Evolutionary conservation across 2,113 vertebrate species (phyloP).

Genomic region (Malaclemys terrapin): DNA sequence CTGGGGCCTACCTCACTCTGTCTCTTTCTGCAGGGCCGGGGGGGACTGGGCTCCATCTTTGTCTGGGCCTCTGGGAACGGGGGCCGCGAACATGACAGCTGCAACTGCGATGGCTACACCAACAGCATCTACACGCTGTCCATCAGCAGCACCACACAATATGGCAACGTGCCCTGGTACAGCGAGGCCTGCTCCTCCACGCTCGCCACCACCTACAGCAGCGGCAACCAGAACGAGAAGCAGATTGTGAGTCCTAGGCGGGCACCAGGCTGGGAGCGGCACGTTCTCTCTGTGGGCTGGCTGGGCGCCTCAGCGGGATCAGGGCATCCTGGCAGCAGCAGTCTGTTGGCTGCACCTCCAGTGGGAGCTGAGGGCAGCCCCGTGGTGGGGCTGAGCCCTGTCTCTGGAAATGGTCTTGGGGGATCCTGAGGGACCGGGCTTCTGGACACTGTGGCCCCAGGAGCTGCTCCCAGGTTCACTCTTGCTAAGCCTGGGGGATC

Average conservation of each 20-base stretch:
- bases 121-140: constrained; percentile 99
- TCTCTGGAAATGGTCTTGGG: background rate
- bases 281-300: too few species aligned
- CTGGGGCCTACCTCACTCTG: background rate
- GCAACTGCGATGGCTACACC: constrained; percentile 99
- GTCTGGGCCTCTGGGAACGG: constrained; percentile 99
- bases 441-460: too few species aligned
- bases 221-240: constrained; percentile 95
- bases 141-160: constrained; percentile 98
- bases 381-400: background rate
- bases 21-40: constrained; percentile 85
- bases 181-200: constrained; percentile 99
- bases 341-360: background rate
- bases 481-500: background rate
- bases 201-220: constrained; percentile 97
- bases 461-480: background rate
- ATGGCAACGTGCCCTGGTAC: constrained; percentile 97
- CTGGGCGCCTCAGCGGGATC: too few species aligned
- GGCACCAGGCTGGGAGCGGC: rapidly evolving
- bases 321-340: rapidly evolving
- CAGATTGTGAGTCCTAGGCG: constrained; percentile 89
- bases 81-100: constrained; percentile 95
- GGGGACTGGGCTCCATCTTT: constrained; percentile 95
- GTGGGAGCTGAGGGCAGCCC: rapidly evolving
- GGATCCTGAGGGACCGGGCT: background rate